These are phyloP conservation scores for Pheosia gnoma DNA, from an alignment of 2,888 invertebrate species.

Conservation along the genomic window DNA sequence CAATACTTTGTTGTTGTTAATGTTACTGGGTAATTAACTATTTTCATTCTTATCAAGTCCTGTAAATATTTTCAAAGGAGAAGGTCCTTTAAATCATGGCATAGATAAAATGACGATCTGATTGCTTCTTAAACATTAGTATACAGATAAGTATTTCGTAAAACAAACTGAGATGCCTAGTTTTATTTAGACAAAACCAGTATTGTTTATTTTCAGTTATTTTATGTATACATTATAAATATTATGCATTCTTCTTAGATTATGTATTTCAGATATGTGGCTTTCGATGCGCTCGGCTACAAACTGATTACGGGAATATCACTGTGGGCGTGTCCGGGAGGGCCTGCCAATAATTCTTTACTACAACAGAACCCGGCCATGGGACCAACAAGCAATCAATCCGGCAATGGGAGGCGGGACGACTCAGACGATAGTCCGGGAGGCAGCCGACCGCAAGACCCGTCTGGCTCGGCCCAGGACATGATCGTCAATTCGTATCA, in stretches of 20 bases:
- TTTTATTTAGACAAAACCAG: too few species aligned
- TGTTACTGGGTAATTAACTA: too few species aligned
- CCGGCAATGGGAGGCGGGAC: slow-evolving; percentile 50
- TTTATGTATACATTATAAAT: slow-evolving; percentile 4
- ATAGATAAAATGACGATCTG: too few species aligned
- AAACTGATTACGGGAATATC: slow-evolving; percentile 94
- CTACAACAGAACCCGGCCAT: slow-evolving; percentile 53
- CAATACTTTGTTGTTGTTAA: too few species aligned
- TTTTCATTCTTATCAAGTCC: too few species aligned
- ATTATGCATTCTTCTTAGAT: slow-evolving; percentile 25
- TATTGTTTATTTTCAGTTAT: background rate
- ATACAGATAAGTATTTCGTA: too few species aligned
- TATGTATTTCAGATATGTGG: slow-evolving; percentile 87
- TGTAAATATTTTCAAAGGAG: too few species aligned
- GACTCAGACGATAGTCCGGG: slow-evolving; percentile 52
- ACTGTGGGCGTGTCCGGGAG: slow-evolving; percentile 57
- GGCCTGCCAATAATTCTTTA: slow-evolving; percentile 46
- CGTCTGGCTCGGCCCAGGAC: slow-evolving; percentile 62
- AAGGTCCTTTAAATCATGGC: too few species aligned
- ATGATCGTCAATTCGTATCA: slow-evolving; percentile 79
- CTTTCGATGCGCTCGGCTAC: slow-evolving; percentile 92
- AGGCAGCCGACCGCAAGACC: slow-evolving; percentile 52
- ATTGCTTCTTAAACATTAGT: too few species aligned
- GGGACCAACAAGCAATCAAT: slow-evolving; percentile 50
- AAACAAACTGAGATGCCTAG: too few species aligned